phyloP scores from a whole-genome alignment of 1,140 invertebrate genomes.

The Oedothorax gibbosus region DNA sequence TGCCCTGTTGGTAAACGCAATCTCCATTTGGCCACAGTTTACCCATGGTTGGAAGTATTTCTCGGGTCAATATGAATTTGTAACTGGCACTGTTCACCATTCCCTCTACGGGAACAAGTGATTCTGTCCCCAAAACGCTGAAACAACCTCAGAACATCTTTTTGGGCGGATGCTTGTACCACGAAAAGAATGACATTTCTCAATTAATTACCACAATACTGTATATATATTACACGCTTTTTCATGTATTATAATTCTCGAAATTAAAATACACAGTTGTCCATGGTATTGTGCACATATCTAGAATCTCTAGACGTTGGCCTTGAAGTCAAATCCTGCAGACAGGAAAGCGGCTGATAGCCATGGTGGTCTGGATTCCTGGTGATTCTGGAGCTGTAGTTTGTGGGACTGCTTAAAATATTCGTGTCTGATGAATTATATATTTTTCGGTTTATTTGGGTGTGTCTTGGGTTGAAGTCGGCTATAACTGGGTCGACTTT shows the following conservation, averaged over 20 bases:
- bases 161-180: too few species aligned
- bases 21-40: too few species aligned
- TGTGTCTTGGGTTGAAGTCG: conserved; percentile 3
- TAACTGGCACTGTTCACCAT: too few species aligned
- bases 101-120: too few species aligned
- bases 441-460: conserved; percentile 19
- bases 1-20: too few species aligned
- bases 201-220: too few species aligned
- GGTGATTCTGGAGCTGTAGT: conserved; percentile 26
- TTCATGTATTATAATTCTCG: background rate
- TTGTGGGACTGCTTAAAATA: conserved; percentile 13
- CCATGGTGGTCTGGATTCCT: conserved; percentile 41
- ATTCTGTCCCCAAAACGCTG: too few species aligned
- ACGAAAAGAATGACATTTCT: too few species aligned
- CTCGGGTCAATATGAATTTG: too few species aligned
- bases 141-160: too few species aligned
- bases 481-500: conserved; percentile 11
- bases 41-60: too few species aligned
- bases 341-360: conserved; percentile 50
- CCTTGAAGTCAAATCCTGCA: conserved; percentile 47
- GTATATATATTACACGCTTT: too few species aligned
- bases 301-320: conserved; percentile 35
- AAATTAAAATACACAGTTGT: conserved; percentile 48
- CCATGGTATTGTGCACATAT: conserved; percentile 37
- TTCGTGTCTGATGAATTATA: conserved; percentile 13